Conservation (phyloP, 2,888 invertebrate genomes). For the Buathra laborator region DNA sequence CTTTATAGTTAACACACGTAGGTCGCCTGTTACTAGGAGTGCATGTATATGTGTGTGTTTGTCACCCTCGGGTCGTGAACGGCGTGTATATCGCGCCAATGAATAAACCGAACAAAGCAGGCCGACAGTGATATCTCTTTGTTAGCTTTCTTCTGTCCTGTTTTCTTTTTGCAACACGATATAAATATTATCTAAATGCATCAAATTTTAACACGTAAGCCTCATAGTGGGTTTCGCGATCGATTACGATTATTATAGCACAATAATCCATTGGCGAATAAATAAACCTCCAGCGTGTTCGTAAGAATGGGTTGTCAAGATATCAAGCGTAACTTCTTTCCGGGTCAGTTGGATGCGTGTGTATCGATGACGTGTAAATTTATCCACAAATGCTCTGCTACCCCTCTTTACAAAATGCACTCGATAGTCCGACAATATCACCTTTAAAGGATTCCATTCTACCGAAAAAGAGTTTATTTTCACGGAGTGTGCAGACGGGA, state of each 20-base stretch:
- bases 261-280: too few species aligned
- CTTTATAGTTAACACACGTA: constrained; percentile 58
- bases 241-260: constrained; percentile 10
- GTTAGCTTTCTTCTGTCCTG: constrained; percentile 29
- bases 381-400: neutral
- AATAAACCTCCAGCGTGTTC: neutral
- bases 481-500: neutral
- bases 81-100: constrained; percentile 37
- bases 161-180: neutral
- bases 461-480: neutral
- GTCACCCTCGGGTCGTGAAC: constrained; percentile 34
- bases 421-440: neutral
- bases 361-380: neutral
- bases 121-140: constrained; percentile 44
- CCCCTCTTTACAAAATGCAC: neutral
- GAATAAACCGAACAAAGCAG: constrained; percentile 31
- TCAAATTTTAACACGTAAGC: neutral
- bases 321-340: constrained; percentile 26
- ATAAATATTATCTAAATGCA: neutral
- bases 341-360: constrained; percentile 19
- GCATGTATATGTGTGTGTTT: constrained; percentile 3
- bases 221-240: constrained; percentile 32
- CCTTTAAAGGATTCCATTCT: neutral
- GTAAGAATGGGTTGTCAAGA: neutral
- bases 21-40: constrained; percentile 48